Evolutionary conservation across 2,113 vertebrate species (phyloP).

Genomic region (Ceyx cyanopectus): DNA sequence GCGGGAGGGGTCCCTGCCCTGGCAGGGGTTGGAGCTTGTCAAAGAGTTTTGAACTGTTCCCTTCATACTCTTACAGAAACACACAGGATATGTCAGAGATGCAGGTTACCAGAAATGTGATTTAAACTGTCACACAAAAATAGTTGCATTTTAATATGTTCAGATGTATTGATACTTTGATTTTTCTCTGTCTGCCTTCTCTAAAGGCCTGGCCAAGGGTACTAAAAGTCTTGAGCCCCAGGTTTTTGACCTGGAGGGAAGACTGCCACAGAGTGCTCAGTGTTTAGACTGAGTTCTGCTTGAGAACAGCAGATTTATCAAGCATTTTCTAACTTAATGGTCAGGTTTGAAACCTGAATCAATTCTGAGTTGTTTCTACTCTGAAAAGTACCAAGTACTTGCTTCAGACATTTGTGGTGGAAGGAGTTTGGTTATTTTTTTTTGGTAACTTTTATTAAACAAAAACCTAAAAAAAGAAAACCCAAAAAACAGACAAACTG

Average conservation of each 20-base stretch:
- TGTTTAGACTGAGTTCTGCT: not conserved
- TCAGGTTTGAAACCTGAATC: not conserved
- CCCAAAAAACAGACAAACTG: rapidly evolving
- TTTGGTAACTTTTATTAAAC: too few species aligned
- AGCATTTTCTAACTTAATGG: not conserved
- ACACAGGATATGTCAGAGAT: not conserved
- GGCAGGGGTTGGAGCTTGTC: not conserved
- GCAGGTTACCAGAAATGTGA: not conserved
- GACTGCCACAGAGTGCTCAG: not conserved
- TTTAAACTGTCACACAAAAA: not conserved
- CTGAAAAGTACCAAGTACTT: not conserved
- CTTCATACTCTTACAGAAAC: not conserved
- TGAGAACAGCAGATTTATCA: not conserved
- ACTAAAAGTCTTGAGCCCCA: not conserved
- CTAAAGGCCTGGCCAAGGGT: not conserved
- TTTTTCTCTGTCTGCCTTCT: not conserved
- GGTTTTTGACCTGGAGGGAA: not conserved
- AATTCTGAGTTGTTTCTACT: not conserved
- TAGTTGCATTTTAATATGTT: not conserved
- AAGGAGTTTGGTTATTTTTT: not conserved
- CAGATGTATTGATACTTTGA: not conserved
- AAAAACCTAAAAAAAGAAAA: too few species aligned
- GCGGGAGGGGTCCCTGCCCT: too few species aligned
- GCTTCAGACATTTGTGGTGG: not conserved
- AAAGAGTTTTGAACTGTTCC: not conserved